phyloP scores from a whole-genome alignment of 92 coral and sea anemone species.

The Actinernus sp. region DNA sequence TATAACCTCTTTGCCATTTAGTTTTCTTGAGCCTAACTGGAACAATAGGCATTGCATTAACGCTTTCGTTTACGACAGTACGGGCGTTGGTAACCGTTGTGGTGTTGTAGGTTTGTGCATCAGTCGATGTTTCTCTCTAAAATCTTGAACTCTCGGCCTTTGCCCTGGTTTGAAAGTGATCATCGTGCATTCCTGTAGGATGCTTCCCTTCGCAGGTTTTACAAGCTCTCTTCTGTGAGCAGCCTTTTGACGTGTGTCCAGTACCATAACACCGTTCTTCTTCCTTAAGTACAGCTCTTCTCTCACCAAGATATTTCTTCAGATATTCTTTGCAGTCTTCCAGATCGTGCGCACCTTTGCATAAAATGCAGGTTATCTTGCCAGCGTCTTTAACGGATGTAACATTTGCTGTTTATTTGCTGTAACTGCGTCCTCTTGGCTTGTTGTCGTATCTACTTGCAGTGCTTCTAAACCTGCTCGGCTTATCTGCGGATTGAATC shows the following conservation, averaged over 20 bases:
- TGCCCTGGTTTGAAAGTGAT: slow-evolving; percentile 12
- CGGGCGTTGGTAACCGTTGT: no score
- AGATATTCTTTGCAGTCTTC: slow-evolving; percentile 16
- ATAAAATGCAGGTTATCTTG: slow-evolving; percentile 13
- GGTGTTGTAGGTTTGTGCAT: no score
- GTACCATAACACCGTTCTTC: slow-evolving; percentile 14
- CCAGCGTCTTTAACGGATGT: no score
- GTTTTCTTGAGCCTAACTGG: slow-evolving; percentile 32
- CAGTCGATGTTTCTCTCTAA: no score
- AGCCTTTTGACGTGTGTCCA: slow-evolving; percentile 38
- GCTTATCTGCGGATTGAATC: no score
- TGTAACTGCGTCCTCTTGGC: no score
- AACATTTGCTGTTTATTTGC: no score
- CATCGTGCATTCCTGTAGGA: slow-evolving; percentile 51
- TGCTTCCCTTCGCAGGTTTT: slow-evolving; percentile 12
- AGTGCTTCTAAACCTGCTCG: no score
- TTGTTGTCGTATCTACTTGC: no score
- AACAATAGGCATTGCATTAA: slow-evolving; percentile 34
- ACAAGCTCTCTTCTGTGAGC: slow-evolving; percentile 15
- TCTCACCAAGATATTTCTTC: slow-evolving; percentile 2
- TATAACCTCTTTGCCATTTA: slow-evolving; percentile 1
- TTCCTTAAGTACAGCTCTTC: slow-evolving; percentile 11
- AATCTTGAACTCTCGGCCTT: neutral
- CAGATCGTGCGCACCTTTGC: slow-evolving; percentile 16
- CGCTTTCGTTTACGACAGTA: neutral